Evolutionary conservation across 2,113 vertebrate genomes (phyloP).

Genomic region (Arothron firmamentum): DNA sequence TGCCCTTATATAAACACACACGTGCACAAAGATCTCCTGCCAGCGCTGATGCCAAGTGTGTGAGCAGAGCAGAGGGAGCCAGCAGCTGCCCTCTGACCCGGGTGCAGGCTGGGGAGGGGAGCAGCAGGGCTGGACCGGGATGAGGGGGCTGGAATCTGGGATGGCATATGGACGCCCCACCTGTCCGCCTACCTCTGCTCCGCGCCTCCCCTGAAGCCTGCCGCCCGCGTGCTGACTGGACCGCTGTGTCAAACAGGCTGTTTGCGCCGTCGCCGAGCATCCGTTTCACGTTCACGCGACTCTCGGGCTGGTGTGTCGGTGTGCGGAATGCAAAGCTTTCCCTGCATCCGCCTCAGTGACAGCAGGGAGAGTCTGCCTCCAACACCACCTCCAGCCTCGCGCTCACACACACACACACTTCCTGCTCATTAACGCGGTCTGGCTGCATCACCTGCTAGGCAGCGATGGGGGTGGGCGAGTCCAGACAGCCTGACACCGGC

Average conservation of each 20-base stretch:
- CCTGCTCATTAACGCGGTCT: conserved; percentile 43
- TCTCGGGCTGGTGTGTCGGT: background rate
- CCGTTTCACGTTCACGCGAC: background rate
- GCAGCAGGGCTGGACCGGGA: conserved; percentile 22
- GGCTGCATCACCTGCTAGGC: conserved; percentile 32
- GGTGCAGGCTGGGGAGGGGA: conserved; percentile 22
- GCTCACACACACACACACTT: conserved; percentile 15
- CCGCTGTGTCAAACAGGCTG: conserved; percentile 4
- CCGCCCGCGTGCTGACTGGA: conserved; percentile 19
- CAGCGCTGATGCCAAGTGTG: conserved; percentile 26
- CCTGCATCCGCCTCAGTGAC: conserved; percentile 34
- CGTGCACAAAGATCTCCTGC: too few relatives aligned
- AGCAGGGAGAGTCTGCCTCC: conserved; percentile 45
- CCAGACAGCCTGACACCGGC: conserved; percentile 19
- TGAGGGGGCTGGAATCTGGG: conserved; percentile 11
- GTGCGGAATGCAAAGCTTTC: background rate
- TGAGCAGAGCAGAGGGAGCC: conserved; percentile 32
- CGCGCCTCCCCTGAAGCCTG: conserved; percentile 9
- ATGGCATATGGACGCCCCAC: conserved; percentile 47
- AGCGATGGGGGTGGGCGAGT: conserved; percentile 23
- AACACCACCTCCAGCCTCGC: conserved; percentile 31
- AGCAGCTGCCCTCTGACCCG: conserved; percentile 48
- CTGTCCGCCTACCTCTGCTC: conserved; percentile 46
- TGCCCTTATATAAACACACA: too few relatives aligned
- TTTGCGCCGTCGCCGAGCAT: background rate